Percentiles rank a stretch among this genome's conserved stretches.
These are phyloP conservation scores for Tragulus kanchil DNA, from an alignment of 2,113 vertebrate genomes.

Conservation along the genomic window DNA sequence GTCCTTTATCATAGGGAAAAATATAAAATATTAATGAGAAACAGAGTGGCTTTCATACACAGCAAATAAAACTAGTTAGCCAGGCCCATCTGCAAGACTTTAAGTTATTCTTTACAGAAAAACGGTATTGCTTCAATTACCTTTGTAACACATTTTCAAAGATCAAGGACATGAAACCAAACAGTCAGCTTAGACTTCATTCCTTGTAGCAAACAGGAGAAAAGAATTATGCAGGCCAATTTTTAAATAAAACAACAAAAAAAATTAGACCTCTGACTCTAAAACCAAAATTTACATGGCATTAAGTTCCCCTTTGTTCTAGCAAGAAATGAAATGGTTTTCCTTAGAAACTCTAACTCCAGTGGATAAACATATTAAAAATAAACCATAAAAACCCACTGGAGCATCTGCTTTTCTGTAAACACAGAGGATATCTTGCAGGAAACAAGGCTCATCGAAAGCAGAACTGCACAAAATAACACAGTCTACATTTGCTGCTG, in stretches of 20 bases:
- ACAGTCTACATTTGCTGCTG: constrained; percentile 7
- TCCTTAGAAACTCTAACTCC: constrained; percentile 56
- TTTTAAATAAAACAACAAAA: background rate
- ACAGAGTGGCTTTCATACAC: background rate
- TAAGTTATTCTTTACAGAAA: background rate
- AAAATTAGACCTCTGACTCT: constrained; percentile 2
- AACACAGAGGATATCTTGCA: constrained; percentile 24
- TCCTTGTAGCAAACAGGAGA: background rate
- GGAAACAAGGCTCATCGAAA: background rate
- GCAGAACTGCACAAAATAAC: constrained; percentile 14
- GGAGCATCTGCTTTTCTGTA: constrained; percentile 62
- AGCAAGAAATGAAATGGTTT: constrained; percentile 51
- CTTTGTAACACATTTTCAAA: constrained; percentile 35
- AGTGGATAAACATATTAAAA: constrained; percentile 38
- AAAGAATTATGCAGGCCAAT: background rate
- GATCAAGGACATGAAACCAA: constrained; percentile 37
- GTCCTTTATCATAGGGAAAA: background rate
- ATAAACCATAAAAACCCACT: background rate
- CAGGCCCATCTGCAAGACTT: background rate
- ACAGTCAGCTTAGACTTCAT: background rate
- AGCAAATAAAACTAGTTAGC: constrained; percentile 53
- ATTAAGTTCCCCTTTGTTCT: constrained; percentile 64
- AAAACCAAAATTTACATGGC: constrained; percentile 62
- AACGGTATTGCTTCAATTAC: constrained; percentile 23
- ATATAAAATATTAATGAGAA: constrained; percentile 43